Evolutionary conservation across 2,113 vertebrate genomes (phyloP).

Genomic region (Madoqua kirkii): DNA sequence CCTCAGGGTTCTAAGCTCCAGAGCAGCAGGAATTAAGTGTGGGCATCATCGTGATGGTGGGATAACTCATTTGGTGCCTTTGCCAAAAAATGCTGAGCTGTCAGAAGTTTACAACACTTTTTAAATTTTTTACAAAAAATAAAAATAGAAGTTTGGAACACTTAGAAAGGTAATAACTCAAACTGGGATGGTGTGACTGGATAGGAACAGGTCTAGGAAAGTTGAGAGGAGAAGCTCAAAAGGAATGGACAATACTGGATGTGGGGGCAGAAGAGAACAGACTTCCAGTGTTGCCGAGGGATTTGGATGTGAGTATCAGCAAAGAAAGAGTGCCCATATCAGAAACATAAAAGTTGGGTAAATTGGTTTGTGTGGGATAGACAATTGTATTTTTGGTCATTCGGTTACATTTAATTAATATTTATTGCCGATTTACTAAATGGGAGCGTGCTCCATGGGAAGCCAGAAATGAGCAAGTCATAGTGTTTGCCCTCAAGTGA

Average conservation of each 20-base stretch:
- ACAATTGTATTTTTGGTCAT: neutral
- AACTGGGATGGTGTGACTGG: no score
- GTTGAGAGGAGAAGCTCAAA: neutral
- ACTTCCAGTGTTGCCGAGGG: neutral
- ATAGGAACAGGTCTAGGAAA: neutral
- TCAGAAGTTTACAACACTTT: neutral
- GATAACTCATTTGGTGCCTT: neutral
- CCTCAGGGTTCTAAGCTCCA: neutral
- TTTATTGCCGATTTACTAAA: neutral
- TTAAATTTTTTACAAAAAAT: neutral
- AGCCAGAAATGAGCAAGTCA: neutral
- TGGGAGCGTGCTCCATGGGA: neutral
- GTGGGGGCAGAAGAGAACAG: neutral
- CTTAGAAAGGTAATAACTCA: neutral
- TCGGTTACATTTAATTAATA: neutral
- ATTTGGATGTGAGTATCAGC: neutral
- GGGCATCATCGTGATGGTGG: neutral
- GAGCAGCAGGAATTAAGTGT: neutral
- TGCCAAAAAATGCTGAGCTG: neutral
- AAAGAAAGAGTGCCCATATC: neutral
- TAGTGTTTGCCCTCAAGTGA: constrained; percentile 1
- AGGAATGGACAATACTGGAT: neutral
- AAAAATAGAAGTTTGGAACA: neutral
- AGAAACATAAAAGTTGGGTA: neutral
- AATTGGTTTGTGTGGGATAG: neutral